phyloP scores from a whole-genome alignment of 2,888 invertebrate species.

The Ormyrus thymus region DNA sequence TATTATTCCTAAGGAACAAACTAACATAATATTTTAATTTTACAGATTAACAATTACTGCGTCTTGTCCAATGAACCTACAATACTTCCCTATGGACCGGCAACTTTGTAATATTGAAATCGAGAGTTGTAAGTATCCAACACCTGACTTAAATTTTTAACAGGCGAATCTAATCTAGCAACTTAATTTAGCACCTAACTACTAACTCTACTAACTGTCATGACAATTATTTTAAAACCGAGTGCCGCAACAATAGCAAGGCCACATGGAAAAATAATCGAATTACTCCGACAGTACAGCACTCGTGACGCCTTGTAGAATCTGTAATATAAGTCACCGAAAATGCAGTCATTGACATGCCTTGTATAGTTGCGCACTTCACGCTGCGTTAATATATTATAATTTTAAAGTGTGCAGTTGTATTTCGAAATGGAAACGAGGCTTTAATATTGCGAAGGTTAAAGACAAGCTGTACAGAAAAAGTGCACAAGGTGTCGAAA shows the following conservation, averaged over 20 bases:
- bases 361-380: too few species aligned
- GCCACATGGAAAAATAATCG: background rate
- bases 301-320: conserved; percentile 30
- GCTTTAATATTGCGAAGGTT: too few species aligned
- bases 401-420: too few species aligned
- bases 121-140: conserved; percentile 94
- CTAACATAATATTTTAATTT: background rate
- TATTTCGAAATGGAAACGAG: too few species aligned
- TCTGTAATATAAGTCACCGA: background rate
- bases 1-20: too few species aligned
- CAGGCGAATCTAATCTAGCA: background rate
- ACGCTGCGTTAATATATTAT: too few species aligned
- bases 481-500: too few species aligned
- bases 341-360: conserved; percentile 28
- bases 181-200: background rate
- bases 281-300: conserved; percentile 15
- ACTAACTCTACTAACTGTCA: background rate
- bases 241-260: background rate
- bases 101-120: conserved; percentile 96
- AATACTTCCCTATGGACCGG: conserved; percentile 97
- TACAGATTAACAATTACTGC: conserved; percentile 94
- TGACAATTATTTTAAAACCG: background rate
- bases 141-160: conserved; percentile 7
- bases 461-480: too few species aligned
- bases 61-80: conserved; percentile 96